phyloP scores from a whole-genome alignment of 2,113 vertebrate species.

The Prunella himalayana region DNA sequence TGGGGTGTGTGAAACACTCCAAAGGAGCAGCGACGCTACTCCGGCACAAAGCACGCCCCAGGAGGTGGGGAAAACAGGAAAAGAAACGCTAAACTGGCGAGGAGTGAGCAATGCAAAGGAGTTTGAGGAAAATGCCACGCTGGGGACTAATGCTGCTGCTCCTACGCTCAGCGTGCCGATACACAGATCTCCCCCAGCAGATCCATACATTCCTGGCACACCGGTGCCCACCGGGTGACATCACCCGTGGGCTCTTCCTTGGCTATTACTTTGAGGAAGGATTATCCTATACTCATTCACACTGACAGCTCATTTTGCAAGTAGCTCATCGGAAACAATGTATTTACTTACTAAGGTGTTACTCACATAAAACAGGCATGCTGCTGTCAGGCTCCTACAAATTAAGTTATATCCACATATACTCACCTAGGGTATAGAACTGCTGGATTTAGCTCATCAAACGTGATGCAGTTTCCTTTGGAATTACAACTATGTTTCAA shows the following conservation, averaged over 20 bases:
- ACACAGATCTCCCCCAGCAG: not conserved
- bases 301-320: constrained; percentile 2
- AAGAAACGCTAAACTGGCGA: not conserved
- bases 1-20: not conserved
- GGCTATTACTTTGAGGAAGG: not conserved
- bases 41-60: rapidly evolving
- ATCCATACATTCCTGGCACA: not conserved
- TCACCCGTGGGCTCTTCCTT: not conserved
- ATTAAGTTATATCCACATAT: not conserved
- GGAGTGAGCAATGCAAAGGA: not conserved
- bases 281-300: not conserved
- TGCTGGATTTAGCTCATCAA: not conserved
- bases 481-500: not conserved
- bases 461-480: not conserved
- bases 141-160: not conserved
- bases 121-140: not conserved
- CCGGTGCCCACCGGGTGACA: not conserved
- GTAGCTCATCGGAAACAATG: not conserved
- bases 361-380: not conserved
- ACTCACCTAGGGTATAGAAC: not conserved
- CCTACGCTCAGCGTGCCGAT: not conserved
- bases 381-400: not conserved
- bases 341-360: not conserved
- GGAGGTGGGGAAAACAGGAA: not conserved
- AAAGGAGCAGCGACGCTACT: not conserved